These are phyloP conservation scores for Hyppa rectilinea DNA, from an alignment of 2,888 invertebrate genomes.

Conservation along the genomic window DNA sequence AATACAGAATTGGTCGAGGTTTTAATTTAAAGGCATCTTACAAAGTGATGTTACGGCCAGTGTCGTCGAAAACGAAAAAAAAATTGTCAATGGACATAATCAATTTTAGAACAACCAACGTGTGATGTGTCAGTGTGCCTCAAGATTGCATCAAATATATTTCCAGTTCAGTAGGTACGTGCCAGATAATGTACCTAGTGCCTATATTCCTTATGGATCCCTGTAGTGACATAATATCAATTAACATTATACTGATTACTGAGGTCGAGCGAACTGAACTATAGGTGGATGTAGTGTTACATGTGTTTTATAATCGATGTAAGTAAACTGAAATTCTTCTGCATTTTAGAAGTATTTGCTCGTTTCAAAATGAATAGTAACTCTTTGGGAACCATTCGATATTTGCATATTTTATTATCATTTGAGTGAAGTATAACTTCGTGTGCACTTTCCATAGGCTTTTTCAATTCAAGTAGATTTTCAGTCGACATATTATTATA, in stretches of 20 bases:
- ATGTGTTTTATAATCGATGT: not conserved
- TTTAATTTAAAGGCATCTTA: not conserved
- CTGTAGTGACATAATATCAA: not conserved
- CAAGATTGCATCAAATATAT: not conserved
- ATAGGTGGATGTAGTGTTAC: not conserved
- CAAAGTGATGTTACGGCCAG: too few relatives aligned
- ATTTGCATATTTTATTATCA: not conserved
- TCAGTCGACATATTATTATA: constrained; percentile 22
- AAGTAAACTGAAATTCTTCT: not conserved
- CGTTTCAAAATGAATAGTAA: not conserved
- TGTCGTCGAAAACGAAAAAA: too few relatives aligned
- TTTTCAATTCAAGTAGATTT: constrained; percentile 7
- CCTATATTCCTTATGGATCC: not conserved
- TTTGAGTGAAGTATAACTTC: not conserved
- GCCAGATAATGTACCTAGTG: too few relatives aligned
- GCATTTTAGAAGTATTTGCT: not conserved
- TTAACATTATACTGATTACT: too few relatives aligned
- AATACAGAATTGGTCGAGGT: not conserved
- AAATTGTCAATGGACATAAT: not conserved
- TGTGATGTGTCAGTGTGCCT: not conserved
- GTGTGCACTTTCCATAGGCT: constrained; percentile 10
- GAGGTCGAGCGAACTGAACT: not conserved
- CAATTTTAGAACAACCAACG: not conserved
- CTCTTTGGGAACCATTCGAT: not conserved
- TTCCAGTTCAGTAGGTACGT: not conserved